Base-by-base conservation (phyloP, 1,140 invertebrate genomes). In the Bombus balteatus region DNA sequence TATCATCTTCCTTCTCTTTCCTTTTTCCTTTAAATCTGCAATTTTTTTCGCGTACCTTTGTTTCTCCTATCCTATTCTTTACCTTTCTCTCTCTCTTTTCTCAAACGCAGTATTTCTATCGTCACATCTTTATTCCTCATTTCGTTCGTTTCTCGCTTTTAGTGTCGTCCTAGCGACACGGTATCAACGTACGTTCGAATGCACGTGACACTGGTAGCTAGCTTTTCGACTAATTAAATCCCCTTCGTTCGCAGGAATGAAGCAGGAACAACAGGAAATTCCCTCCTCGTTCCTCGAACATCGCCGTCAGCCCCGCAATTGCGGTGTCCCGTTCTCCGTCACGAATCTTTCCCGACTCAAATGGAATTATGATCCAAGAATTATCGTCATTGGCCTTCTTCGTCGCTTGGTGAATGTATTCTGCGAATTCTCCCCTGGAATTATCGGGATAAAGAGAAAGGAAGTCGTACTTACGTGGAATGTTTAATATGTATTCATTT, bases 181-280 rank as follows among this genome's bases (percentile, higher is more conserved):
- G 28, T 62, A 62, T 62, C 59, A n/a, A 28, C 59, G 53, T 28
- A 70, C 72, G 53, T 71, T 77, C 75, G 53, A 77, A 77, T 62
- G 53, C 37, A 59, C 53, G 34, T 37, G 57, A 57, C 75, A 62
- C 80, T 47, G 59, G 28, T 47, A 70, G 37, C 65, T 57, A 59
- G 72, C 83, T 86, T 86, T 83, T 25, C 72, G 65, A 84, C 73
- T 86, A 86, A 86, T 86, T 86, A 83, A 86, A 86, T 86, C 66
- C 28, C 39, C 57, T 59, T 75, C 71, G 72, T 82, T 57, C 53
- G 47, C 72, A 73, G 76, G 71, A 81, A 37, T 79, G 70, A 86
- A 71, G 70, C 34, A 82, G 78, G 79, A 73, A 71, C 68, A 81
- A 81, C 62, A 70, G 74, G 62, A 41, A 80, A 72, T 72, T 32